Conservation (phyloP, 2,888 invertebrate species). For the Plebejus anna region DNA sequence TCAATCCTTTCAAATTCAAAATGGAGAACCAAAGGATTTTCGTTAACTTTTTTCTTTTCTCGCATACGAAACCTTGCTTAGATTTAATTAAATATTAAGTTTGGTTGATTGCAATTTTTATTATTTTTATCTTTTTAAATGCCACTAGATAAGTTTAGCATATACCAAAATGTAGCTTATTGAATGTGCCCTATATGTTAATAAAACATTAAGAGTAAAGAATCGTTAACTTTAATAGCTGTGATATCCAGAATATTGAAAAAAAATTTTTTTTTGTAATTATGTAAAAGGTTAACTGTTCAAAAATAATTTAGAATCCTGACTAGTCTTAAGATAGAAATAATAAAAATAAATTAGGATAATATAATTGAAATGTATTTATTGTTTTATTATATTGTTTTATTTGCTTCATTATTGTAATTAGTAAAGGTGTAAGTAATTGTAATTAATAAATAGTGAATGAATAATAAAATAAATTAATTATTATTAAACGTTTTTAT, state of each 20-base stretch:
- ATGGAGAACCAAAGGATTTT: conserved; percentile 22
- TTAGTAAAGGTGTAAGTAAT: conserved; percentile 38
- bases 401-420: conserved; percentile 45
- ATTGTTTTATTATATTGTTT: conserved; percentile 55
- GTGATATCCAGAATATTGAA: conserved; percentile 67
- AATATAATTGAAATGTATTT: conserved; percentile 47
- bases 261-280: conserved; percentile 38
- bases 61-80: conserved; percentile 3
- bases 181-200: conserved; percentile 51
- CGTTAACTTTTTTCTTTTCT: conserved; percentile 31
- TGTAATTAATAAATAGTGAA: conserved; percentile 55
- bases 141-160: conserved; percentile 74
- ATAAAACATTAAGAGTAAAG: conserved; percentile 43
- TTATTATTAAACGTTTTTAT: conserved; percentile 35
- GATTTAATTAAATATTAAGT: conserved; percentile 29
- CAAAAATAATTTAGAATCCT: conserved; percentile 46
- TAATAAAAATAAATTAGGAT: conserved; percentile 45
- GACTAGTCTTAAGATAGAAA: conserved; percentile 66
- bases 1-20: conserved; percentile 3
- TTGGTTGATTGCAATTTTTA: conserved; percentile 28
- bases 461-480: conserved; percentile 42
- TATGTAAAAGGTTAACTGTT: conserved; percentile 43
- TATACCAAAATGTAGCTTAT: conserved; percentile 74
- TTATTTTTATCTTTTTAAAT: conserved; percentile 39
- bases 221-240: conserved; percentile 69